phyloP scores from a whole-genome alignment of 2,113 vertebrate species.

The Lophochroa leadbeateri region DNA sequence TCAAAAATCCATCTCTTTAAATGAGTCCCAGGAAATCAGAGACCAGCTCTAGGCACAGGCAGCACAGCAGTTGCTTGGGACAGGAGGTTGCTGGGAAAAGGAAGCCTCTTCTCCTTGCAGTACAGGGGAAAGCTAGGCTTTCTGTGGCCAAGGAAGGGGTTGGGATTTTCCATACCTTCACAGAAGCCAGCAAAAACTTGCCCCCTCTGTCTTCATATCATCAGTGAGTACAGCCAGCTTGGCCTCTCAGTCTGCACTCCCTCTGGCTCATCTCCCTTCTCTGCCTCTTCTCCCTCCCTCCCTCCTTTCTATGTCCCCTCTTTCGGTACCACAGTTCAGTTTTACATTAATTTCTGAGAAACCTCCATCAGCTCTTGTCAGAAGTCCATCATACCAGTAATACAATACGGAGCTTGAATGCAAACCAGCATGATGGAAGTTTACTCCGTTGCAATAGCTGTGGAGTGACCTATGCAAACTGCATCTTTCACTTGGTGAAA shows the following conservation, averaged over 20 bases:
- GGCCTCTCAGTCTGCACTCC: fast-evolving
- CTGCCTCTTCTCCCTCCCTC: not conserved
- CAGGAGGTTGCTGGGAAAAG: not conserved
- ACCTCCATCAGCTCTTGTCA: not conserved
- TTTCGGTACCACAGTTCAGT: not conserved
- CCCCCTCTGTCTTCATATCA: not conserved
- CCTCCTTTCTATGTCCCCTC: not conserved
- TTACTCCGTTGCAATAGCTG: not conserved
- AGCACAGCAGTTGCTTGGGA: not conserved
- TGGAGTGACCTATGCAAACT: not conserved
- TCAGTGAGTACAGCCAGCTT: not conserved
- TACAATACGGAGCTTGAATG: not conserved
- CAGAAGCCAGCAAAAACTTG: not conserved
- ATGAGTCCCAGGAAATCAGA: not conserved
- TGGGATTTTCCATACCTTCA: not conserved
- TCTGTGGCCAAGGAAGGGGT: not conserved
- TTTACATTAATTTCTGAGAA: not conserved
- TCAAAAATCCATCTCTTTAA: not conserved
- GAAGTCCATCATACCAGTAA: not conserved
- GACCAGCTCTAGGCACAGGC: not conserved
- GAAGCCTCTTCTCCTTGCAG: not conserved
- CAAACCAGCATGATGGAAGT: not conserved
- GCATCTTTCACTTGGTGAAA: not conserved
- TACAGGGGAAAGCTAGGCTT: not conserved
- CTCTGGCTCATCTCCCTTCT: not conserved